Evolutionary conservation across 2,113 vertebrate genomes (phyloP), one percentile per base, ranked within the genome.

Genomic region (Cryptotis parvus): DNA sequence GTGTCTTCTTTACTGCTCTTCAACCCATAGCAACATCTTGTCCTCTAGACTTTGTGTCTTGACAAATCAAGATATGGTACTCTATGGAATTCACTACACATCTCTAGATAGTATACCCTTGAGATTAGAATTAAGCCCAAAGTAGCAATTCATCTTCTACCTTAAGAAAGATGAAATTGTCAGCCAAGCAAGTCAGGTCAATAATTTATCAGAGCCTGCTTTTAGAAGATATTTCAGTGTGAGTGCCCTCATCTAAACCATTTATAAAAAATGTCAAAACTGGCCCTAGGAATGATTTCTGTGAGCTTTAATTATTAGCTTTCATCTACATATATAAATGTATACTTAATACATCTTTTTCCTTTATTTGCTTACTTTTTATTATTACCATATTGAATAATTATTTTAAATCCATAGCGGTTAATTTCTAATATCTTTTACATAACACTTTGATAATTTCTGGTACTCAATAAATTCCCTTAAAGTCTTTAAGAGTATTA

Each of bases 151-250:
- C 1, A 83, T 91, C 69, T 85, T 82, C 61, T 87, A 65, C 69
- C 26, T 73, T 81, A 74, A 94, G 84, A 94, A 90, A 89, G 84
- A 94, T 94, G 93, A 96, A 94, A 90, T 87, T 95, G 87, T 94
- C 91, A 94, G 55, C 63, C 89, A 92, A 75, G 65, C 41, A 87
- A 92, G 74, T 87, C 81, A 91, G 90, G 84, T 91, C 94, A 95
- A 95, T 92, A 91, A 90, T 94, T 95, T 91, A 91, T 88, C 87
- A 92, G 72, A 49, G 85, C 89, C 90, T 94, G 84, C 65, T 52
- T 70, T 94, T 84, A 85, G 87, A 69, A 92, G 82, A 79, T 92
- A 87, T 82, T 82, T 94, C 72, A 82, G 31, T 76, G 66, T 76
- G 78, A 89, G 85, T 85, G 27, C 22, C 61, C 80, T 89, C 84